Evolutionary conservation across 1,140 invertebrate genomes (phyloP).

Genomic region (Pseudomyrmex dendroicus): DNA sequence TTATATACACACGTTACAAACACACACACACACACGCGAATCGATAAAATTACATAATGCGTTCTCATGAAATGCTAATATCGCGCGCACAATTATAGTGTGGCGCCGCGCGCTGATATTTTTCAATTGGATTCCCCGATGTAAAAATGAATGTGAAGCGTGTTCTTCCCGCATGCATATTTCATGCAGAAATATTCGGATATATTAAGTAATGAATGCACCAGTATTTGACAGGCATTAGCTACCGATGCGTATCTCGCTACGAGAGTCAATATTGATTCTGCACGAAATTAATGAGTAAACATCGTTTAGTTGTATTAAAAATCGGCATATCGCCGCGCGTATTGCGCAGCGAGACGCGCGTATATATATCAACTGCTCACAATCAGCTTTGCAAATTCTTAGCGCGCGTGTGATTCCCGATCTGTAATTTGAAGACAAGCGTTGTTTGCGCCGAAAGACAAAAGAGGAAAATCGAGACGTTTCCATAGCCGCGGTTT

Average conservation of each 20-base stretch:
- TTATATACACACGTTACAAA: no score
- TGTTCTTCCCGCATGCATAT: background rate
- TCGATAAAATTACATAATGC: background rate
- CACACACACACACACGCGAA: background rate
- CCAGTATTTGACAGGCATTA: conserved; percentile 23
- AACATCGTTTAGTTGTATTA: conserved; percentile 22
- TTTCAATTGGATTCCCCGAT: background rate
- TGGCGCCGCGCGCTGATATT: background rate
- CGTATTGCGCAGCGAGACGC: background rate
- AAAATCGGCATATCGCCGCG: conserved; percentile 16
- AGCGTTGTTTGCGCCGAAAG: no score
- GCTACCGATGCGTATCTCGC: background rate
- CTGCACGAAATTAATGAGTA: conserved; percentile 38
- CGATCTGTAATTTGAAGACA: no score
- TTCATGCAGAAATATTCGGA: conserved; percentile 2
- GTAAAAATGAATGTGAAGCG: background rate
- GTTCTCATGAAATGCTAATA: conserved; percentile 21
- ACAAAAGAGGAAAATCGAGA: background rate
- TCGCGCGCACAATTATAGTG: background rate
- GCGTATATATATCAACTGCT: conserved; percentile 8
- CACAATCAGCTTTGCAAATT: background rate
- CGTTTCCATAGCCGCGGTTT: background rate
- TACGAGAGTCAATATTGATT: conserved; percentile 31
- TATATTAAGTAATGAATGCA: conserved; percentile 34
- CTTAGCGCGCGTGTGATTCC: no score